Percentiles rank a stretch among this genome's conserved stretches.
Conservation (phyloP, 2,888 invertebrate genomes). For the Neoaliturus tenellus region DNA sequence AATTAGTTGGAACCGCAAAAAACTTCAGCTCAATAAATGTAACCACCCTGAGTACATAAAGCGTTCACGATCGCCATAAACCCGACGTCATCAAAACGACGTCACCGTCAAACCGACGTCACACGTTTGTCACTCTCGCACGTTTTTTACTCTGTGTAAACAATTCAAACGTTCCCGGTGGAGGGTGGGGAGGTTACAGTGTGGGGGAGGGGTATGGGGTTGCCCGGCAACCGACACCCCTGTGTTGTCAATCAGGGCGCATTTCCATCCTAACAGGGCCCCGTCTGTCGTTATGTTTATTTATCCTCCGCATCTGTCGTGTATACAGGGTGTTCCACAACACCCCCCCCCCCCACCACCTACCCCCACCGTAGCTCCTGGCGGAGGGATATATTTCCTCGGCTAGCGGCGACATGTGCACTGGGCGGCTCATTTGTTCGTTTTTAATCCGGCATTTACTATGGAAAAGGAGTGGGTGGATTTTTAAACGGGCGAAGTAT, state of each 20-base stretch:
- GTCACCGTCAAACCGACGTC: background rate
- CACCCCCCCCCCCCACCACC: background rate
- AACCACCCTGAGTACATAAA: no score
- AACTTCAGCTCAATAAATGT: no score
- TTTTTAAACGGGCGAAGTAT: no score
- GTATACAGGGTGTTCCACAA: conserved; percentile 36
- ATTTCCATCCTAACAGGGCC: conserved; percentile 49
- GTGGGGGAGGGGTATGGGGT: conserved; percentile 21
- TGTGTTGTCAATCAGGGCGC: conserved; percentile 38
- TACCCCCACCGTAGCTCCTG: background rate
- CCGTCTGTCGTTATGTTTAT: conserved; percentile 43
- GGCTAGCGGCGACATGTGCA: background rate
- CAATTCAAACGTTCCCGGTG: conserved; percentile 4
- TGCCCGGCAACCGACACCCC: conserved; percentile 27
- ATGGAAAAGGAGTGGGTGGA: background rate
- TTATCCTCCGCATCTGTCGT: conserved; percentile 43
- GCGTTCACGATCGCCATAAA: no score
- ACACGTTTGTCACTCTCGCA: conserved; percentile 11
- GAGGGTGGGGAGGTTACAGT: background rate
- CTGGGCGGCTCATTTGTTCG: background rate
- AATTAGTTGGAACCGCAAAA: no score
- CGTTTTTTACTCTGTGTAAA: conserved; percentile 37
- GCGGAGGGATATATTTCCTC: conserved; percentile 2
- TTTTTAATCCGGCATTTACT: conserved; percentile 17
- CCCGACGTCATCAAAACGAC: no score